Evolutionary conservation across 2,113 vertebrate genomes (phyloP).

Genomic region (Camelus bactrianus): DNA sequence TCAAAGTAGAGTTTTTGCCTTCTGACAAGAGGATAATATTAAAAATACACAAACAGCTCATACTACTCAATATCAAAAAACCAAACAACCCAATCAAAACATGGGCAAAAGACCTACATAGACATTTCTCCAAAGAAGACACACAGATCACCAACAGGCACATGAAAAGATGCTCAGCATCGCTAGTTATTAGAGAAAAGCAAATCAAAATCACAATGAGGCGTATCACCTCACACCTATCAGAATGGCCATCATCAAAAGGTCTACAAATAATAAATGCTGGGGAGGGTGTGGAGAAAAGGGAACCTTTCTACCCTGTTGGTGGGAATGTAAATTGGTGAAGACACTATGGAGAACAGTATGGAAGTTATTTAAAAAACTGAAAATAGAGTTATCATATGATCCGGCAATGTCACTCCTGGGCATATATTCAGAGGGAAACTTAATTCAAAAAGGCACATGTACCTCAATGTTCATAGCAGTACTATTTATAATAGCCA

Average conservation of each 20-base stretch:
- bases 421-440: neutral
- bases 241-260: neutral
- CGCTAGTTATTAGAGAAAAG: neutral
- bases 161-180: neutral
- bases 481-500: neutral
- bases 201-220: neutral
- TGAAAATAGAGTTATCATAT: neutral
- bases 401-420: neutral
- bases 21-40: neutral
- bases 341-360: neutral
- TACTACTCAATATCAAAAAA: neutral
- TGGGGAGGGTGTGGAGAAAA: neutral
- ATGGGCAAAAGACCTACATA: neutral
- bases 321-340: neutral
- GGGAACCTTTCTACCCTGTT: neutral
- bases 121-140: neutral
- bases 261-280: neutral
- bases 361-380: neutral
- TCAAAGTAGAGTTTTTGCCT: too few species aligned
- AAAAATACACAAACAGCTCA: neutral
- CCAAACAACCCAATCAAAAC: neutral
- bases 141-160: neutral
- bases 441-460: neutral
- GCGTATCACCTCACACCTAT: neutral
- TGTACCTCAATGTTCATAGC: neutral